These are phyloP conservation scores for Danio tinwini DNA, from an alignment of 2,797 vertebrate genomes.

Conservation along the genomic window DNA sequence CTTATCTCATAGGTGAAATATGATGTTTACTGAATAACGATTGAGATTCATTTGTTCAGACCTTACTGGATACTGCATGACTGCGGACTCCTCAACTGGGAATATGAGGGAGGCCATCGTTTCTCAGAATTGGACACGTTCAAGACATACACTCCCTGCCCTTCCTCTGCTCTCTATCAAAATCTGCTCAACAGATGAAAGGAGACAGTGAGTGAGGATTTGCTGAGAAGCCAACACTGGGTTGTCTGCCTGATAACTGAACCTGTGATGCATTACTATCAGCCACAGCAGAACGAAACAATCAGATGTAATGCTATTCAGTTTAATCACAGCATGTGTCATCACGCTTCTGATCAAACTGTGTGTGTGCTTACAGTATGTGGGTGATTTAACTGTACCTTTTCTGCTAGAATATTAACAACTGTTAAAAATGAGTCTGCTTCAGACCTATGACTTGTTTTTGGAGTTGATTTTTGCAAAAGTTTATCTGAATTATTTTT, in stretches of 20 bases:
- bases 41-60: not conserved
- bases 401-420: not conserved
- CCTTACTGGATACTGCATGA: not conserved
- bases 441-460: not conserved
- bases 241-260: slow-evolving; percentile 8
- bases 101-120: not conserved
- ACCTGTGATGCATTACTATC: slow-evolving; percentile 17
- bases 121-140: not conserved
- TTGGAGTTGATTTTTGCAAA: not conserved
- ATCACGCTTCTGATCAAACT: not conserved
- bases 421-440: not conserved
- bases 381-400: not conserved
- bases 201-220: not conserved
- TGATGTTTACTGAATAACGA: not conserved
- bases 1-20: not conserved
- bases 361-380: not conserved
- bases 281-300: not conserved
- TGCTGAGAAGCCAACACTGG: not conserved
- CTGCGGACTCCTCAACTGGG: not conserved
- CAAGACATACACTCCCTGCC: not conserved
- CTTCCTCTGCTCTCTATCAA: not conserved
- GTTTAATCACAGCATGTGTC: slow-evolving; percentile 6
- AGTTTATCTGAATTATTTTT: not conserved
- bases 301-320: slow-evolving; percentile 22
- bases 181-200: slow-evolving; percentile 34